These are phyloP conservation scores for Phymanthus crucifer DNA, from an alignment of 92 coral and sea anemone species.

Conservation along the genomic window DNA sequence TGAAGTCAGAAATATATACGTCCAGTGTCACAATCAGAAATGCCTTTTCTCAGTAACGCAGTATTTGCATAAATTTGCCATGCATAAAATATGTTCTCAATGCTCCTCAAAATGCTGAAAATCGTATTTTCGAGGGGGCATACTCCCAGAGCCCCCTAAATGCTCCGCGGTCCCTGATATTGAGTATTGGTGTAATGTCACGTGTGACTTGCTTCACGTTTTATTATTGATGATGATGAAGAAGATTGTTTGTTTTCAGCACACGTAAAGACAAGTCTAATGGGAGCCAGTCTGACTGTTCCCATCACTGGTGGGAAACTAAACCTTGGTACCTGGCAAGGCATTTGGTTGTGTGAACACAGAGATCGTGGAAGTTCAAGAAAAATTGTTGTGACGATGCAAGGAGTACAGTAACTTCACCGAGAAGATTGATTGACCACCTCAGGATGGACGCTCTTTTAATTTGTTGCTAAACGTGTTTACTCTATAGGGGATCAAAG, in stretches of 20 bases:
- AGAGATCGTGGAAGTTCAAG: constrained; percentile 83
- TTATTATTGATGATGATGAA: too few species aligned
- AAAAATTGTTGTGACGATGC: constrained; percentile 84
- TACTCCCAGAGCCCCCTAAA: too few species aligned
- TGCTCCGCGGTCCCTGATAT: too few species aligned
- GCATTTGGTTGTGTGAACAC: constrained; percentile 99
- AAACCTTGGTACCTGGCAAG: constrained; percentile 97
- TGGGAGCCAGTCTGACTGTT: constrained; percentile 89
- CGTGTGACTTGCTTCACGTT: too few species aligned
- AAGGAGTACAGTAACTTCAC: constrained; percentile 73
- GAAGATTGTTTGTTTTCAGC: constrained; percentile 57
- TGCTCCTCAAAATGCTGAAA: too few species aligned
- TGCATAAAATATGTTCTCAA: too few species aligned
- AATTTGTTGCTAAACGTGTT: neutral
- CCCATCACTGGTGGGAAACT: constrained; percentile 91
- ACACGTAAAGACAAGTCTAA: constrained; percentile 88
- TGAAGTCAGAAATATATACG: too few species aligned
- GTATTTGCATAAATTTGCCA: too few species aligned
- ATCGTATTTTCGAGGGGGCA: too few species aligned
- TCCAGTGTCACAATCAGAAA: too few species aligned
- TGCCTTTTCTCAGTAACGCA: too few species aligned
- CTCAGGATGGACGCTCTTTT: neutral
- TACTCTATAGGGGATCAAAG: neutral
- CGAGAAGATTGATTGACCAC: neutral
- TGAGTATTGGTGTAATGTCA: too few species aligned